These are phyloP conservation scores for Eretmocerus hayati DNA, from an alignment of 2,888 invertebrate genomes.

Conservation along the genomic window DNA sequence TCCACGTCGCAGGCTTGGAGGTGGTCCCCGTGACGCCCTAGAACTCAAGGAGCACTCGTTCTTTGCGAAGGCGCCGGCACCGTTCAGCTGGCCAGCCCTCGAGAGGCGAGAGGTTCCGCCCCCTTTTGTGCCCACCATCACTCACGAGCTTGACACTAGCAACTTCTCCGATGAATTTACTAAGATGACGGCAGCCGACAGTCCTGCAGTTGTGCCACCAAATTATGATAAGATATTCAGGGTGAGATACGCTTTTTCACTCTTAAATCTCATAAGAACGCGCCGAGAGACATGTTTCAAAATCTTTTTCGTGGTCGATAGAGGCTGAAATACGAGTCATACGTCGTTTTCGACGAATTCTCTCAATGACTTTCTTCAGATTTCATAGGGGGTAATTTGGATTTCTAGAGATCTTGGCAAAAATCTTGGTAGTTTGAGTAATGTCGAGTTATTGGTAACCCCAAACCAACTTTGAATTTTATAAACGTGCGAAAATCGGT, in stretches of 20 bases:
- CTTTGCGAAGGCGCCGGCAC: constrained; percentile 56
- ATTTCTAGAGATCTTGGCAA: too few species aligned
- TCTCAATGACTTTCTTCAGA: too few species aligned
- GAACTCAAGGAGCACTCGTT: constrained; percentile 88
- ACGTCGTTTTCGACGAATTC: too few species aligned
- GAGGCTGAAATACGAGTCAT: too few species aligned
- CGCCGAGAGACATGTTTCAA: not conserved
- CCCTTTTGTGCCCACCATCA: constrained; percentile 84
- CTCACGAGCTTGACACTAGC: constrained; percentile 82
- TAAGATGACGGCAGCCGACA: constrained; percentile 82
- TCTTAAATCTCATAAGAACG: too few species aligned
- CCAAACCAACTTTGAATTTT: too few species aligned
- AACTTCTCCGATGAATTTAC: constrained; percentile 98
- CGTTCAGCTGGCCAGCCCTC: constrained; percentile 66
- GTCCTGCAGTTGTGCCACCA: constrained; percentile 81
- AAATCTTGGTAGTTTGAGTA: too few species aligned
- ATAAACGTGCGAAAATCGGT: too few species aligned
- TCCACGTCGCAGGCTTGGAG: constrained; percentile 79
- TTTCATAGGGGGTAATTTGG: too few species aligned
- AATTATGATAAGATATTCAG: constrained; percentile 83
- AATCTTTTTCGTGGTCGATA: too few species aligned
- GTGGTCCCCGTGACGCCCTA: constrained; percentile 74
- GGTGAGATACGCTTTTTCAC: constrained; percentile 20
- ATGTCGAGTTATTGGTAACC: too few species aligned
- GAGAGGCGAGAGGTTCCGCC: constrained; percentile 71